Conservation (phyloP, 35 echinoderm and acorn worm species). For the Hemicentrotus pulcherrimus region DNA sequence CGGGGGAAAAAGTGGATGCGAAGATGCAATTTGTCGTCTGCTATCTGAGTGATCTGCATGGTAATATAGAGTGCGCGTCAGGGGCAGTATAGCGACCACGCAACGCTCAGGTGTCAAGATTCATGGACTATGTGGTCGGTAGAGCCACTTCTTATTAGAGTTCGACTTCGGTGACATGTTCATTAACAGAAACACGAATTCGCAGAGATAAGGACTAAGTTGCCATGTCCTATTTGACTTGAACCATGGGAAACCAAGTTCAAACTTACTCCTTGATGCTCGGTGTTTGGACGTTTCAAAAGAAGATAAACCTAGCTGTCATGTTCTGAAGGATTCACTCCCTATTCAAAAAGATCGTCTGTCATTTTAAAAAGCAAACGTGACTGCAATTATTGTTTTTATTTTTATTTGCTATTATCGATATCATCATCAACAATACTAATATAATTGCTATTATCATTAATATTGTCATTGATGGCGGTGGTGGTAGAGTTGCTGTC, state of each 20-base stretch:
- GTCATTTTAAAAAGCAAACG: too few relatives aligned
- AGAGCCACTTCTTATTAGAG: not conserved
- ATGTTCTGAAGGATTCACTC: too few relatives aligned
- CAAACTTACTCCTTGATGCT: not conserved
- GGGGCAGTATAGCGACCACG: not conserved
- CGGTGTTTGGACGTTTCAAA: not conserved
- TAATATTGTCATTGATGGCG: too few relatives aligned
- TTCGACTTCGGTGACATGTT: constrained; percentile 3
- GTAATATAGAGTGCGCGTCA: not conserved
- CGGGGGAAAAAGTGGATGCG: not conserved
- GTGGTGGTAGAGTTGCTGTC: too few relatives aligned
- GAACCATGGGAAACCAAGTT: not conserved
- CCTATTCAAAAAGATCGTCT: too few relatives aligned
- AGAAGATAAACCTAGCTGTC: not conserved
- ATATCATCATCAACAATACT: too few relatives aligned
- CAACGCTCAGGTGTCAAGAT: constrained; percentile 22
- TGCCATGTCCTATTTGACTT: not conserved
- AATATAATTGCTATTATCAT: too few relatives aligned
- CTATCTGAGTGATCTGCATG: constrained; percentile 27
- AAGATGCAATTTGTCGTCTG: constrained; percentile 51
- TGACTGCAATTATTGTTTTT: too few relatives aligned
- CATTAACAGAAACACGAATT: not conserved
- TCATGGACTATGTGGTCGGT: not conserved
- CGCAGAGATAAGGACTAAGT: not conserved
- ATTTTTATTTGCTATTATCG: too few relatives aligned